Evolutionary conservation across 1,140 invertebrate genomes (phyloP), one percentile per base, ranked within the genome.

Genomic region (Monomorium pharaonis): DNA sequence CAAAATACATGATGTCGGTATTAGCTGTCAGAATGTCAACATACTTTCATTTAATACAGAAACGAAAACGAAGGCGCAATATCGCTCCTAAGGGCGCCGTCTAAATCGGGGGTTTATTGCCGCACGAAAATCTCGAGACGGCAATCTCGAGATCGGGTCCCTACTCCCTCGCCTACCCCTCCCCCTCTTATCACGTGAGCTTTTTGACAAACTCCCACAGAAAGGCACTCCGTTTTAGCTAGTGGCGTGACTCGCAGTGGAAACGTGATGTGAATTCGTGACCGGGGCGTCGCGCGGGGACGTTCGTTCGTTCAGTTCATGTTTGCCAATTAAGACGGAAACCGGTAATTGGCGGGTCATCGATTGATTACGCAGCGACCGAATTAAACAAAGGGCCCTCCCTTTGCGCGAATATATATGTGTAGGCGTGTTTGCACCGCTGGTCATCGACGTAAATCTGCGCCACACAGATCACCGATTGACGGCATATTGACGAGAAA

Each of bases 251-350:
- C 58, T 77, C 76, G 84, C 51, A 27, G 37, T 47, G 21, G 37
- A 69, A 76, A 86, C 85, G 85, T 86, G 85, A 86, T 24, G 42
- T 42, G 37, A 86, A 89, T 89, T 81, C 51, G 27, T 21, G 56
- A 78, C 54, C 51, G 54, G 37, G 76, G 3, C 54, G 21, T 60
- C 21, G 58, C 37, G 54, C 60, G 42, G 58, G 18, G 16, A 42
- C 60, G 44, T 24, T 77, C 76, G 62, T 63, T 85, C 69, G 85
- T 87, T 84, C 49, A 49, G 56, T 24, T 74, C 65, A 47, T 90
- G 86, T 90, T 90, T 90, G 86, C 88, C 86, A 90, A 90, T 90
- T 90, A 90, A 90, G 86, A 84, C 54, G 88, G 86, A 74, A 83
- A 62, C 81, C 58, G 70, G 75, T 90, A 89, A 90, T 90, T 90